Percentiles rank a stretch among this genome's conserved stretches.
Evolutionary conservation across 1,140 invertebrate genomes (phyloP).

Genomic region (Homarus americanus): DNA sequence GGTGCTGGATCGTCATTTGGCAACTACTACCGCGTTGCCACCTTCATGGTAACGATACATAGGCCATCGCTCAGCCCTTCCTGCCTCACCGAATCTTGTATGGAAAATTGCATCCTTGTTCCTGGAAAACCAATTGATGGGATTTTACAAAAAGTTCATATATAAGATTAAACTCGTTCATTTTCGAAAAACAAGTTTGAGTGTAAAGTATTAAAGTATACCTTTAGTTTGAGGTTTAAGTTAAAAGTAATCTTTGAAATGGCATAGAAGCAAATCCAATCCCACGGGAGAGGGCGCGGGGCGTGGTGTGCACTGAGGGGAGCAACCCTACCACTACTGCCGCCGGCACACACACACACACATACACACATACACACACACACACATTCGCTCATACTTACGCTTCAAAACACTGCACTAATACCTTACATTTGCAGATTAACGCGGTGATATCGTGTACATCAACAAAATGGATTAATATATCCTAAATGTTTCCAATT

Average conservation of each 20-base stretch:
- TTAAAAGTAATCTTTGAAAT: not conserved
- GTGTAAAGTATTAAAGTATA: too few relatives aligned
- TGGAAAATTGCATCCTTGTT: too few relatives aligned
- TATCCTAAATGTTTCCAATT: not conserved
- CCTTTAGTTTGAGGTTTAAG: too few relatives aligned
- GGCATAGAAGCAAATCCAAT: not conserved
- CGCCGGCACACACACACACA: not conserved
- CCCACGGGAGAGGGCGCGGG: not conserved
- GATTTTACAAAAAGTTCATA: too few relatives aligned
- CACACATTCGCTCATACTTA: not conserved
- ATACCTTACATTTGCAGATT: not conserved
- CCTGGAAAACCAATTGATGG: too few relatives aligned
- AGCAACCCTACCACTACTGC: not conserved
- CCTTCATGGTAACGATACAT: not conserved
- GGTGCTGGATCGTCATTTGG: too few relatives aligned
- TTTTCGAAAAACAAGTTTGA: too few relatives aligned
- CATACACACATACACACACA: conserved; percentile 2
- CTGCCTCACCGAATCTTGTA: not conserved
- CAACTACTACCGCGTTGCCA: not conserved
- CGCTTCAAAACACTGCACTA: not conserved
- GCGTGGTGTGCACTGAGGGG: not conserved
- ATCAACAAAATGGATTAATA: not conserved
- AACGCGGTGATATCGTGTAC: not conserved
- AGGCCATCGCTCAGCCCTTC: not conserved
- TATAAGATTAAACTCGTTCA: too few relatives aligned